Evolutionary conservation across 1,140 invertebrate genomes (phyloP), one percentile per base, ranked within the genome.

Genomic region (Yoshiicerus persimilis): DNA sequence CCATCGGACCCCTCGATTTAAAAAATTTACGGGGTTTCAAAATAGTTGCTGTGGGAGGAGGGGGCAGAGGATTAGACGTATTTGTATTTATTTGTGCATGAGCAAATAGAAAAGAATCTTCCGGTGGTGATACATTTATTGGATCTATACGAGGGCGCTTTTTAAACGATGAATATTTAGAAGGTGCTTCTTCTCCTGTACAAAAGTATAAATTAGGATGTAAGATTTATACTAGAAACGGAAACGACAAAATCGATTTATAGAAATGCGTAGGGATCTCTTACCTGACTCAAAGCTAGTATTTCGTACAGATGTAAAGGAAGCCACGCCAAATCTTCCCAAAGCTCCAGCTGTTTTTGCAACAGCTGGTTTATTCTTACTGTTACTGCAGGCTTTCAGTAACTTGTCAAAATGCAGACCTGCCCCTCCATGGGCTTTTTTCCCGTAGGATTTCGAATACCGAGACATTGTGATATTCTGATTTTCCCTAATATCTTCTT

Each of bases 311-410:
- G 97, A 97, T 47, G 97, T 98, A 92, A 97, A 98, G 70, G 96
- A 97, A 89, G 97, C 97, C 92, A 97, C 96, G 90, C 97, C 97
- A 97, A 97, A 98, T 94, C 97, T 97, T 90, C 97, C 97, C 88
- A 98, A 95, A 47, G 96, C 97, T 88, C 96, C 97, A 90, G 97
- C 96, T 34, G 96, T 97, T 90, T 97, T 95, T 27, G 96, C 96
- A 64, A 96, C 96, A 36, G 96, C 95, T 23, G 97, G 97, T 91
- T 96, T 95, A 80, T 80, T 80, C 92, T 97, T 97, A 90, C 95
- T 96, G 92, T 96, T 97, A 75, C 89, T 91, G 47, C 89, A 90
- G 1, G 83, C 90, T 77, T 90, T 90, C 16, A 90, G 32, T 87
- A 97, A 92, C 91, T 94, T 95, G 91, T 96, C 95, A 92, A 96